A percentile compares a stretch with the other conserved stretches of the same genome.
Evolutionary conservation across 2,797 vertebrate genomes (phyloP).

Genomic region (Epinephelus awoara): DNA sequence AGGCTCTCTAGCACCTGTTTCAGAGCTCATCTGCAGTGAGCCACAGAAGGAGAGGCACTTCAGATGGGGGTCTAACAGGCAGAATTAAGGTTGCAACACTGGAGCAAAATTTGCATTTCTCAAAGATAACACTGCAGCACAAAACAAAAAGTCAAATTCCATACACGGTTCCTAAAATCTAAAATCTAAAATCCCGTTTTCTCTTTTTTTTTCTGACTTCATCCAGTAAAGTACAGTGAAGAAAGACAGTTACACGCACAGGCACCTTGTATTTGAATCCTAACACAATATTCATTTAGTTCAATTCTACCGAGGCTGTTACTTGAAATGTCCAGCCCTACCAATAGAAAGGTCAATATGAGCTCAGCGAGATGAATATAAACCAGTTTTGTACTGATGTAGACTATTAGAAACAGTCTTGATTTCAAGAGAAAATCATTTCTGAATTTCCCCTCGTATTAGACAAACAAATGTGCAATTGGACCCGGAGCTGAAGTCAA

Average conservation of each 20-base stretch:
- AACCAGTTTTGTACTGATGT: not conserved
- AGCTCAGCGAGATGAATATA: constrained; percentile 18
- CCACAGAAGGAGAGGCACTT: constrained; percentile 32
- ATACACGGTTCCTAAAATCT: not conserved
- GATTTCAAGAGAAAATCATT: not conserved
- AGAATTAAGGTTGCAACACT: constrained; percentile 31
- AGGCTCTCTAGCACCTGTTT: constrained; percentile 54
- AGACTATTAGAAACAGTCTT: not conserved
- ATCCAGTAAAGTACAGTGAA: not conserved
- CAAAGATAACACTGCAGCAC: not conserved
- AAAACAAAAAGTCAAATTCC: constrained; percentile 2
- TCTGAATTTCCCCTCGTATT: not conserved
- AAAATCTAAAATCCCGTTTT: not conserved
- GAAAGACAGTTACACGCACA: not conserved
- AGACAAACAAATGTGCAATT: not conserved
- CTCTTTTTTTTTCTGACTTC: not conserved
- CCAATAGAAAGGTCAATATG: constrained; percentile 28
- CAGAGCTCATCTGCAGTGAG: not conserved
- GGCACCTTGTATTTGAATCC: not conserved
- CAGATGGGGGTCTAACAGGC: constrained; percentile 22
- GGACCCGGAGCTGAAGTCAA: not conserved
- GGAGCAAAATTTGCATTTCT: constrained; percentile 43
- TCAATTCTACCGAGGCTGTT: constrained; percentile 4
- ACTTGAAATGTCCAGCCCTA: not conserved
- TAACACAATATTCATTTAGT: constrained; percentile 5